Base-by-base conservation (phyloP, 2,888 invertebrate genomes). In the Bugula neritina region DNA sequence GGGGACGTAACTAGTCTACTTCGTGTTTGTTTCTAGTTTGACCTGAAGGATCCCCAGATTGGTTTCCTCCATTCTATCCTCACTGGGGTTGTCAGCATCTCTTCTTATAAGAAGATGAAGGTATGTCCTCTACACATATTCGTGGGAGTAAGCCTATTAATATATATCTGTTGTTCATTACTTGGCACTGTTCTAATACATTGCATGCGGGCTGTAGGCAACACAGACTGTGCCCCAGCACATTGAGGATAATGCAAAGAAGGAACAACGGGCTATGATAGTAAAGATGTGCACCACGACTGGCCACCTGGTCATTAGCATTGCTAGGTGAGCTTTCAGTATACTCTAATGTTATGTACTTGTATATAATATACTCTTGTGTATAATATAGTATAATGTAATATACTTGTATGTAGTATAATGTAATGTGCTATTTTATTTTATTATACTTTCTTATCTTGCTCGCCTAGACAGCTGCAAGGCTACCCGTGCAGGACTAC, bases 61-160 rank as follows among this genome's bases (percentile, higher is more conserved):
- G 27, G 25, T 25, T 63, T 63, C 63, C 31, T 63, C 13, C 63
- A 63, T 63, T 25, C 63, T 31, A 31, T 63, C 10, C 34, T 63
- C 3, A 63, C 63, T 31, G 63, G 63, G 31, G 63, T 63, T 31
- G 63, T 63, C 1, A 13, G 31, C 63, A 21, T 63, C 10, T 25
- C 63, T 31, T 25, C 63, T 13, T 63, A 31, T 34, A 63, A 63
- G 63, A 34, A 63, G 13, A 63, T 63, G 63, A 63, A 63, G 63
- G 63, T 57, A 25, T 25, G 57, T 57, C 5, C 57, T 17, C n/a
- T n/a, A n/a, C n/a, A n/a, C n/a, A n/a, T n/a, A n/a, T n/a, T n/a
- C n/a, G n/a, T n/a, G n/a, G n/a, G n/a, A n/a, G n/a, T n/a, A n/a
- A n/a, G n/a, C n/a, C n/a, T n/a, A n/a, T n/a, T n/a, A n/a, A n/a